Evolutionary conservation across 2,797 vertebrate genomes (phyloP).

Genomic region (Falco peregrinus): DNA sequence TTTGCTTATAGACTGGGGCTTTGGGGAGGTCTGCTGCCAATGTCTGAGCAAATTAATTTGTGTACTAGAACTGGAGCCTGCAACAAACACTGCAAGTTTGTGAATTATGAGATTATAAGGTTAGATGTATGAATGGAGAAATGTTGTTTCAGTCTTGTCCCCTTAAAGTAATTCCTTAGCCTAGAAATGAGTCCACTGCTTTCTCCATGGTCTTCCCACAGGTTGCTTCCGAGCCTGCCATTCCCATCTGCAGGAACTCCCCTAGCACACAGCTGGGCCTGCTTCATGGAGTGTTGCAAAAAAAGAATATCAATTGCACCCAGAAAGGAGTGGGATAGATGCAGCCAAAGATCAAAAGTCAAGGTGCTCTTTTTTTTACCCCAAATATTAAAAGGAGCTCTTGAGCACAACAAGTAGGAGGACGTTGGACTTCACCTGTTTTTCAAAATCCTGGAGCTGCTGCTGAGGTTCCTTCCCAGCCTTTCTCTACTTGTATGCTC

Average conservation of each 20-base stretch:
- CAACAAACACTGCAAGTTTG: not conserved
- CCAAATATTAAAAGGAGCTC: not conserved
- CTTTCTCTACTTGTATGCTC: not conserved
- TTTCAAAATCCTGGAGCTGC: not conserved
- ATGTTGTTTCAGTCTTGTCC: not conserved
- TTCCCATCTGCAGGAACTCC: not conserved
- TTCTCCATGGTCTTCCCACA: not conserved
- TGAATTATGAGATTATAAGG: not conserved
- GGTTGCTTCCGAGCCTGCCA: not conserved
- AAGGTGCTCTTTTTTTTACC: not conserved
- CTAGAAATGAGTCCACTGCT: not conserved
- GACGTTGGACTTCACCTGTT: not conserved
- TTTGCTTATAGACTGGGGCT: not conserved
- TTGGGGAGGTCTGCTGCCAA: not conserved
- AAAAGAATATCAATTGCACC: not conserved
- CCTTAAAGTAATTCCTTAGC: not conserved
- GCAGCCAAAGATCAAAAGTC: not conserved
- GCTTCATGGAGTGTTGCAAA: not conserved
- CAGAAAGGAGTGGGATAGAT: not conserved
- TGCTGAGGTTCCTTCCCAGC: not conserved
- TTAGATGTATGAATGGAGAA: not conserved
- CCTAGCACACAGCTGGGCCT: rapidly evolving
- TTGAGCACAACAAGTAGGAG: not conserved
- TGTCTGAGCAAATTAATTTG: not conserved
- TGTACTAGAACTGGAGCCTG: not conserved